A percentile compares a stretch with the other conserved stretches of the same genome.
These are phyloP conservation scores for Atherinomorus stipes DNA, from an alignment of 2,113 vertebrate genomes.

Conservation along the genomic window DNA sequence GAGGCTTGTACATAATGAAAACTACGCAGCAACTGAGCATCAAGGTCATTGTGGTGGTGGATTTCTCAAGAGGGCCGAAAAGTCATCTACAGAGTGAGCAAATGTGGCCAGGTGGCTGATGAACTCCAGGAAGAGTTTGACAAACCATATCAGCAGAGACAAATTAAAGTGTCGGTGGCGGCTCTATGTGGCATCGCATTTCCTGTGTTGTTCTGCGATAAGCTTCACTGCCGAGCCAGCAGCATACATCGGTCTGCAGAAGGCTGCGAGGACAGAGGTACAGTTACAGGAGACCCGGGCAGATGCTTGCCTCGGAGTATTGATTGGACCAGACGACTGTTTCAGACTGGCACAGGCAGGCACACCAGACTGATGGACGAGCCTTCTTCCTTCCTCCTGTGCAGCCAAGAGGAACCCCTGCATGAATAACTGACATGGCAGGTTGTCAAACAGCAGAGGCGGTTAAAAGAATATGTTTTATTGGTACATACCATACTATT, in stretches of 20 bases:
- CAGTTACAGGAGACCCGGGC: slow-evolving; percentile 59
- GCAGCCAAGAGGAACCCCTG: neutral
- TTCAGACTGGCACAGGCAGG: slow-evolving; percentile 28
- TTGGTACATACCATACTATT: neutral
- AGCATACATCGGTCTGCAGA: slow-evolving; percentile 35
- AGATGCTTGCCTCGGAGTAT: slow-evolving; percentile 60
- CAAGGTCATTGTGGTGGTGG: slow-evolving; percentile 59
- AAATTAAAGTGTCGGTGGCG: slow-evolving; percentile 69
- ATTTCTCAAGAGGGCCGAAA: slow-evolving; percentile 58
- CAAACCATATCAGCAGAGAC: slow-evolving; percentile 62
- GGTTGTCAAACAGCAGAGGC: neutral
- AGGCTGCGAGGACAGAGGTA: slow-evolving; percentile 32
- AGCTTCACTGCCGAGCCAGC: slow-evolving; percentile 26
- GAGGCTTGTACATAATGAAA: slow-evolving; percentile 42
- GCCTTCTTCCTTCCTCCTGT: neutral
- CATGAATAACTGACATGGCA: slow-evolving; percentile 25
- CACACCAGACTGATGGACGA: slow-evolving; percentile 2
- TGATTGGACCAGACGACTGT: slow-evolving; percentile 56
- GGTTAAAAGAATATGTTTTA: neutral
- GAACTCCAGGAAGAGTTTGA: slow-evolving; percentile 66
- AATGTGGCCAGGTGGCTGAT: slow-evolving; percentile 58
- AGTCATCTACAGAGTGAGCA: slow-evolving; percentile 44
- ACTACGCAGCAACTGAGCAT: slow-evolving; percentile 54
- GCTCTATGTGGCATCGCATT: slow-evolving; percentile 42
- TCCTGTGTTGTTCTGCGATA: slow-evolving; percentile 56